Base-by-base conservation (phyloP, 2,888 invertebrate species). In the Noctua janthina region DNA sequence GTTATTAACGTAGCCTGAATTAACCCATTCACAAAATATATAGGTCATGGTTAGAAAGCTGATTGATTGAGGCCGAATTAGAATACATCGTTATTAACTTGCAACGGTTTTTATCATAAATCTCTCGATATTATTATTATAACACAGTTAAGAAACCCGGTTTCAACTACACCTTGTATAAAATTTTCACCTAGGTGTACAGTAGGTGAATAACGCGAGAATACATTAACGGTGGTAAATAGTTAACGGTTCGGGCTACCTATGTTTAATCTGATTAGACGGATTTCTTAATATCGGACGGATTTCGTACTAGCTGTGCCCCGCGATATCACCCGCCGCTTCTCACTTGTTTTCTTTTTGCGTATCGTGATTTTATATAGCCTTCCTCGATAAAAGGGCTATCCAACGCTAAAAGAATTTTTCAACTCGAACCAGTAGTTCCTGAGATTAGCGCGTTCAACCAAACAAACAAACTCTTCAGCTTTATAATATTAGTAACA, bases 61-160 rank as follows among this genome's bases (percentile, higher is more conserved):
- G 29, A 66, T 56, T 74, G 35, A 81, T 54, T 70, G 66, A 76
- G 49, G 29, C 56, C 11, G 8, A 71, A 62, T 39, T 29, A 54
- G 62, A 49, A 46, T 46, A 68, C 35, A 39, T 29, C 11, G 13
- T 56, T 43, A 56, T 15, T 23, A 29, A 43, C 39, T 49, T 54
- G 43, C 49, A 59, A 51, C 56, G 39, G 17, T 67, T 62, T 17
- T 20, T 72, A 51, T 74, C n/a, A n/a, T 67, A 74, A 73, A 66
- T 73, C 13, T 54, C 13, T 54, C 7, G 15, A 35, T 64, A 46
- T 35, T 62, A 51, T 69, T 59, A 56, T 66, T 66, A 56, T 46
- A 64, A 72, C 15, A 66, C 49, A 66, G 29, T 66, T 82, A 49
- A 23, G 29, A 73, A 62, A 64, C 66, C 39, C 17, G 17, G 46